Percentiles rank a stretch among this genome's conserved stretches.
phyloP scores from a whole-genome alignment of 2,797 vertebrate genomes.

The Poecile montanus region DNA sequence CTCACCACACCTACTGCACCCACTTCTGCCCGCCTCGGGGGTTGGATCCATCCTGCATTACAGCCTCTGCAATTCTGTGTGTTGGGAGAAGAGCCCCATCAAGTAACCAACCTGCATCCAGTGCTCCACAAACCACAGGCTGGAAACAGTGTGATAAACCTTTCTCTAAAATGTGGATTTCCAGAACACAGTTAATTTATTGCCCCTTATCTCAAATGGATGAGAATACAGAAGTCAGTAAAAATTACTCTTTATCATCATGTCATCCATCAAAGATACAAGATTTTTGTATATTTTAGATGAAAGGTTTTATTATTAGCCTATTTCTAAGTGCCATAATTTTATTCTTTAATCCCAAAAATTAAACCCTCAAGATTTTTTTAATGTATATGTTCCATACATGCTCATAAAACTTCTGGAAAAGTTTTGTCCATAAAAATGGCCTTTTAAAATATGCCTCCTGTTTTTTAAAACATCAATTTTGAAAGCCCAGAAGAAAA shows the following conservation, averaged over 20 bases:
- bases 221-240: not conserved
- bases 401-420: not conserved
- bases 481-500: not conserved
- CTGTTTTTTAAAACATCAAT: not conserved
- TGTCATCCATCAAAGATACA: not conserved
- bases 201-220: not conserved
- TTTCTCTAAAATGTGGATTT: not conserved
- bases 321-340: not conserved
- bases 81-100: not conserved
- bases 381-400: not conserved
- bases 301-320: not conserved
- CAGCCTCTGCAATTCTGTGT: not conserved
- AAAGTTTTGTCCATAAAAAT: not conserved
- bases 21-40: accelerated
- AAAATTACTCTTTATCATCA: not conserved
- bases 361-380: not conserved
- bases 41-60: not conserved
- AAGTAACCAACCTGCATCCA: not conserved
- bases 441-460: not conserved
- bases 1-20: too few species aligned
- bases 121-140: not conserved
- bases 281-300: not conserved
- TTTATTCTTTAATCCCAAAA: not conserved
- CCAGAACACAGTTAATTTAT: not conserved
- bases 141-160: not conserved